Evolutionary conservation across 2,113 vertebrate genomes (phyloP), one percentile per base, ranked within the genome.

Genomic region (Zapus hudsonius): DNA sequence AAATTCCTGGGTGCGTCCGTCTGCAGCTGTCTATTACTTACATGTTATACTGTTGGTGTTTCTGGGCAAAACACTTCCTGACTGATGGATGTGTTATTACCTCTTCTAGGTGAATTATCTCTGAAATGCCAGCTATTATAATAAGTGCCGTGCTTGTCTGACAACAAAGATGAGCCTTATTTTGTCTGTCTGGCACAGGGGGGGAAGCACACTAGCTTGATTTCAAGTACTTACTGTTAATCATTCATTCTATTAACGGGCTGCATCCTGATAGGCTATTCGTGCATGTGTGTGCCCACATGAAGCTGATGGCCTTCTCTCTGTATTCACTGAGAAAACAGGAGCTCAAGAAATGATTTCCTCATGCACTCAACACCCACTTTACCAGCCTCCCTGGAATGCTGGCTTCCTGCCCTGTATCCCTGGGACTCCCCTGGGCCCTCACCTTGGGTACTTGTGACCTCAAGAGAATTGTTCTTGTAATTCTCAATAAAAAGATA

Each of bases 61-160:
- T 83, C 57, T 22, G 59, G 87, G 80, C 0, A 4, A 94, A 80
- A 86, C 0, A 40, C 61, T 57, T 93, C 82, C 90, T 87, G 81
- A 92, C 81, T 90, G 96, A 97, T 11, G 88, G 95, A 96, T 92
- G 87, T 72, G 82, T 90, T 87, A 95, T 95, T 90, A 94, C 93
- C 92, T 91, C 88, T 75, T 75, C 74, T 6, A 84, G 87, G 27
- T 87, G 87, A 96, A 94, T 96, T 87, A 92, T 94, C 90, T 94
- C 89, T 42, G 89, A 92, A 96, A 90, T 90, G 85, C 86, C 88
- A 92, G 76, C 92, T 63, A 88, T 87, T 92, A 47, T 92, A 93
- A 80, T 94, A 88, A 95, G 84, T 38, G 79, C 59, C 59, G 79
- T 75, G 90, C 75, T 93, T 90, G 92, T 93, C 67, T 94, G 89